These are phyloP conservation scores for Phyllotreta cruciferae DNA, from an alignment of 2,888 invertebrate species.

Conservation along the genomic window DNA sequence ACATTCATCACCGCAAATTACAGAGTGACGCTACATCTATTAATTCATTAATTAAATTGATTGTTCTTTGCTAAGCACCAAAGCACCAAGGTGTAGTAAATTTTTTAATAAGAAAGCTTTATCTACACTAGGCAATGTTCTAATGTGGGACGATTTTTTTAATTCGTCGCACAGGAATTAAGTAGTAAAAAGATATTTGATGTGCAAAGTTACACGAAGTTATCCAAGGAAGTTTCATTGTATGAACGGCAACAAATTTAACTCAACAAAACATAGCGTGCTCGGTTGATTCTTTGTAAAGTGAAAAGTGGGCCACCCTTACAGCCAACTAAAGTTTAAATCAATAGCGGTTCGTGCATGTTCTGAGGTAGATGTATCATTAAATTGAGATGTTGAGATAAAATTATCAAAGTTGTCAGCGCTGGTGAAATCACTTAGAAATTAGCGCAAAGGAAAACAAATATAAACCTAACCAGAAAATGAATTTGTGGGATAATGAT, in stretches of 20 bases:
- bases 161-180: slow-evolving; percentile 4
- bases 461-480: slow-evolving; percentile 17
- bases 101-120: no score
- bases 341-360: slow-evolving; percentile 56
- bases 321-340: slow-evolving; percentile 54
- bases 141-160: no score
- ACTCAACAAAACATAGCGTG: slow-evolving; percentile 10
- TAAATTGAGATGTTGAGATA: slow-evolving; percentile 55
- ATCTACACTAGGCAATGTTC: no score
- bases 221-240: slow-evolving; percentile 4
- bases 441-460: slow-evolving; percentile 35
- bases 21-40: slow-evolving; percentile 4
- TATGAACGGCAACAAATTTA: slow-evolving; percentile 9
- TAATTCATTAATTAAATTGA: no score
- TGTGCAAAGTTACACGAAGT: slow-evolving; percentile 9
- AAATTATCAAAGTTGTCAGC: slow-evolving; percentile 56
- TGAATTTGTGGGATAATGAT: slow-evolving; percentile 22
- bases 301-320: slow-evolving; percentile 13
- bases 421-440: slow-evolving; percentile 50
- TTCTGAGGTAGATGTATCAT: slow-evolving; percentile 54
- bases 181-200: slow-evolving; percentile 5
- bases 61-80: no score
- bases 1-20: slow-evolving; percentile 58
- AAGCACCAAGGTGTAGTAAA: no score
- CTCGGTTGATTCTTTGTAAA: slow-evolving; percentile 8